Evolutionary conservation across 1,140 invertebrate species (phyloP), one percentile per base, ranked within the genome.

Genomic region (Pachyrhynchus sulphureomaculatus): DNA sequence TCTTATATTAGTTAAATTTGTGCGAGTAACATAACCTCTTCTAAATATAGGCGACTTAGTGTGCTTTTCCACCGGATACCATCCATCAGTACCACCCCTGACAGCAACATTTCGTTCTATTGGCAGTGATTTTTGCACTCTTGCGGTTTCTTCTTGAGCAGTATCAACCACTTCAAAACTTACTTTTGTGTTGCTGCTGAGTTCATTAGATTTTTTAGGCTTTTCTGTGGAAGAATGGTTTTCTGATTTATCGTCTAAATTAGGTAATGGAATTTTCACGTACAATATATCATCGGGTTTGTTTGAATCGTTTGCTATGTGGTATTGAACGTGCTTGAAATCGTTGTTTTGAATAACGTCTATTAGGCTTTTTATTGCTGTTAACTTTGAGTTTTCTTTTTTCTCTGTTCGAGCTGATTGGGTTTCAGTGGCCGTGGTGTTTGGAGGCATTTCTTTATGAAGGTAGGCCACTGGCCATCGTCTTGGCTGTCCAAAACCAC

Each of bases 401-500:
- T 48, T 45, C 23, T 68, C 47, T 45, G 57, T 67, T 44, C 53
- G 39, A 58, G 48, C 66, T 53, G 18, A 39, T 39, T 34, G 62
- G 29, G 44, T 36, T 44, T 60, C 47, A 2, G 65, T 54, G 15
- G 58, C 39, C 13, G 69, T 70, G 6, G 29, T 48, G 49, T 76
- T 75, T 1, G 84, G 85, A 12, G 86, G 86, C 13, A 81, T 79
- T 66, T 83, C 79, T 62, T 81, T 79, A 62, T 88, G 86, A 3
- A 88, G 73, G 72, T 87, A 88, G 2, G 82, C 83, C 10, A 88
- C 79, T 0, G 86, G 87, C 85, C 86, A 87, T 56, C 85, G 80
- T 37, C 83, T 74, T 2, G 81, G 77, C 54, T 68, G 67, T 57
- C 78, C 79, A 32, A 82, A 70, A 20, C 79, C 79, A 4, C 80